Evolutionary conservation across 2,888 invertebrate genomes (phyloP).

Genomic region (Gasteruption jaculator): DNA sequence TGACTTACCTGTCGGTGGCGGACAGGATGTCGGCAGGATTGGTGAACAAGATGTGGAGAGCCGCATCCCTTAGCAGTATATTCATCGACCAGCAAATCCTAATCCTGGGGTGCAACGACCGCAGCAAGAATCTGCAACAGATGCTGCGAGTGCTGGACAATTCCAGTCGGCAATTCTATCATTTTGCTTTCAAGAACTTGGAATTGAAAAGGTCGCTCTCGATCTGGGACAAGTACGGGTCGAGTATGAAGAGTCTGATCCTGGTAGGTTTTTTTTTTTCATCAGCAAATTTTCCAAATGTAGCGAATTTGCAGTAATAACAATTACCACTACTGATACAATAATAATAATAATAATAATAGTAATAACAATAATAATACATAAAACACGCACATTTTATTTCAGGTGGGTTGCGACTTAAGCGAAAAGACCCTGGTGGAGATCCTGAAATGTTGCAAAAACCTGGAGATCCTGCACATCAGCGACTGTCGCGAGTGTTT

Average conservation of each 20-base stretch:
- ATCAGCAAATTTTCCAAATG: neutral
- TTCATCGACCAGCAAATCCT: conserved; percentile 57
- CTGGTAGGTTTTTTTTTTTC: conserved; percentile 42
- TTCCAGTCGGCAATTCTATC: conserved; percentile 51
- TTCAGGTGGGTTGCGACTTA: conserved; percentile 56
- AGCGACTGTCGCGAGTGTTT: conserved; percentile 67
- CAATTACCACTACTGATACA: conserved; percentile 1
- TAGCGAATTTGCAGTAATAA: conserved; percentile 1
- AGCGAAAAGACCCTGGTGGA: conserved; percentile 62
- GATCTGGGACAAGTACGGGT: conserved; percentile 61
- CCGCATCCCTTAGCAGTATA: conserved; percentile 61
- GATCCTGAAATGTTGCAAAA: conserved; percentile 57
- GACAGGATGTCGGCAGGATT: conserved; percentile 65
- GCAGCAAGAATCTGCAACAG: conserved; percentile 49
- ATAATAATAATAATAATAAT: too few species aligned
- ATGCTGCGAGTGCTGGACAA: conserved; percentile 52
- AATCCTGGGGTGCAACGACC: conserved; percentile 52
- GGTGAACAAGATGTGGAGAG: conserved; percentile 65
- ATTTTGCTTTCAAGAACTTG: conserved; percentile 57
- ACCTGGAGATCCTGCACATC: conserved; percentile 59
- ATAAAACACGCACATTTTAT: too few species aligned
- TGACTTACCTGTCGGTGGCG: conserved; percentile 61
- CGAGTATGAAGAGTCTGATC: conserved; percentile 56
- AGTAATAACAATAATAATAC: too few species aligned
- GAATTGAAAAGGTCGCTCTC: conserved; percentile 55